Percentiles rank a stretch among this genome's conserved stretches.
Conservation (phyloP, 1,140 invertebrate genomes). For the Monomorium pharaonis region DNA sequence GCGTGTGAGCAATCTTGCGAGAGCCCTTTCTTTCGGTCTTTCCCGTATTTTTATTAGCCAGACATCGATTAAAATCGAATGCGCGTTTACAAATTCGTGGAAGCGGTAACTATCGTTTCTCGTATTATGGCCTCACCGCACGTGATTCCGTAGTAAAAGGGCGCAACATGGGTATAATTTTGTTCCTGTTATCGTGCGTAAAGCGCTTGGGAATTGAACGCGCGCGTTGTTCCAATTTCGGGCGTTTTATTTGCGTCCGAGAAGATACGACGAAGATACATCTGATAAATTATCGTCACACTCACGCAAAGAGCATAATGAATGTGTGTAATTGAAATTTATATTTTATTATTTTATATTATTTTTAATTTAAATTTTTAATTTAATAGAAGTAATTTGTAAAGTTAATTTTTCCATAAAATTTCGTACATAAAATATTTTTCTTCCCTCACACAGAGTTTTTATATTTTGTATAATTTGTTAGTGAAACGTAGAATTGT, state of each 20-base stretch:
- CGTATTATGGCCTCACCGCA: conserved; percentile 36
- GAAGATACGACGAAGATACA: neutral
- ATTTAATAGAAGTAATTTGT: conserved; percentile 1
- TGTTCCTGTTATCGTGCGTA: conserved; percentile 17
- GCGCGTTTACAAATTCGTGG: conserved; percentile 58
- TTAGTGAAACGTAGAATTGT: neutral
- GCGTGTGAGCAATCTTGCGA: neutral
- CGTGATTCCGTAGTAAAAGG: conserved; percentile 52
- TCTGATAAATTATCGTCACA: neutral
- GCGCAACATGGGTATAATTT: conserved; percentile 55
- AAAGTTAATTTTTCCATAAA: conserved; percentile 5
- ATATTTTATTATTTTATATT: conserved; percentile 12
- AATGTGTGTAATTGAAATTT: neutral
- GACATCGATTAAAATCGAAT: conserved; percentile 54
- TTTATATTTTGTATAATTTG: neutral
- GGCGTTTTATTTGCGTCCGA: neutral
- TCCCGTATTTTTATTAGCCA: conserved; percentile 39
- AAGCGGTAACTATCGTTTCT: conserved; percentile 3
- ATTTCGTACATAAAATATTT: neutral
- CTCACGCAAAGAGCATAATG: neutral
- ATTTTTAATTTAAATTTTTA: neutral
- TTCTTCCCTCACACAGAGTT: neutral
- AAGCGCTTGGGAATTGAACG: neutral
- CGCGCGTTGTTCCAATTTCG: conserved; percentile 4
- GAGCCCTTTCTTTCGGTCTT: neutral